Evolutionary conservation across 1,140 invertebrate species (phyloP), one percentile per base, ranked within the genome.

Genomic region (Brevipalpus yothersi): DNA sequence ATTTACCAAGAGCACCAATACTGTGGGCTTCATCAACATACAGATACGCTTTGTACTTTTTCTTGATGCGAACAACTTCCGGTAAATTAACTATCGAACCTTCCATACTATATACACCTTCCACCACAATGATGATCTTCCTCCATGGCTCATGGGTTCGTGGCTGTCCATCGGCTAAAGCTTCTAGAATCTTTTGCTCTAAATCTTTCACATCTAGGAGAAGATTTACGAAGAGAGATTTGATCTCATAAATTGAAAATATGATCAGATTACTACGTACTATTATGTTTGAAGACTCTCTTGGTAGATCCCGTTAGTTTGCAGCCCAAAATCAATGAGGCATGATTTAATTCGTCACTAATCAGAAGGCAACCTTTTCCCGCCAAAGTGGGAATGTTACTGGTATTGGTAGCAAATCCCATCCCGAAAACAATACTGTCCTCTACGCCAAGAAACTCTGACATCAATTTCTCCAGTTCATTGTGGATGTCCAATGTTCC

Each of bases 21-120:
- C 88, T 93, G 72, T 99, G 94, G 9, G 94, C 94, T 72, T 96
- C 90, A 69, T 95, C 91, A 63, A 95, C 69, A 72, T 92, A 95
- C 42, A 95, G 68, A 71, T 93, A 95, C 1, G 85, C 85, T 75
- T 87, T 87, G 71, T 96, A 95, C 69, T 90, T 93, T 69, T 89
- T 89, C 73, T 98, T 98, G 17, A 99, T 73, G 12, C 76, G 79
- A 62, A 98, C 76, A 43, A 98, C 77, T 67, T 89, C 84, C 3
- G 86, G 89, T 63, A 98, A 77, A 63, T 85, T 80, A 53, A 85
- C 85, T 59, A 99, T 83, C 0, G 89, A 87, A 0, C 94, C 94
- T 75, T 99, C 94, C 94, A 98, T 98, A 66, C 89, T 95, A 67
- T 67, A 72, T 65, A 98, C 83, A 53, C 92, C 91, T 73, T 96